These are phyloP conservation scores for Apteryx mantelli DNA, from an alignment of 2,113 vertebrate species.

Conservation along the genomic window DNA sequence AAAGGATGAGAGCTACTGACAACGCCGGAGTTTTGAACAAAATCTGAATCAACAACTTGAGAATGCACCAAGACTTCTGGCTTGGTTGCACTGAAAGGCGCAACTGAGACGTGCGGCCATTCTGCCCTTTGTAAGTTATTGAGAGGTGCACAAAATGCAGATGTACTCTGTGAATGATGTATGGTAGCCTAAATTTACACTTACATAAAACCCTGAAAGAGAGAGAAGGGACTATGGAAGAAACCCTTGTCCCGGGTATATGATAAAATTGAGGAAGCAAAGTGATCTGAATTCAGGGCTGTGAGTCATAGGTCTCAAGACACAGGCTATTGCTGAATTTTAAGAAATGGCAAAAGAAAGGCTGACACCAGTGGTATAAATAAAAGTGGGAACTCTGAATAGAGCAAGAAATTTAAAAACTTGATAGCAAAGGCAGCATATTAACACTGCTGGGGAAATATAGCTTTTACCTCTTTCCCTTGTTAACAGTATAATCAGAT, in stretches of 20 bases:
- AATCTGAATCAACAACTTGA: not conserved
- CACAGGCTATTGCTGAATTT: not conserved
- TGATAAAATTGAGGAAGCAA: not conserved
- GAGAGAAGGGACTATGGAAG: not conserved
- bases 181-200: not conserved
- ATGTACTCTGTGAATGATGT: rapidly evolving
- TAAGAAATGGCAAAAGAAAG: not conserved
- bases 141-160: not conserved
- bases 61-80: not conserved
- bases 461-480: not conserved
- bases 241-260: not conserved
- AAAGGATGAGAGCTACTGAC: not conserved
- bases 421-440: not conserved
- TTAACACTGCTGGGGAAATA: not conserved
- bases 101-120: rapidly evolving
- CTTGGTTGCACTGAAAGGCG: not conserved
- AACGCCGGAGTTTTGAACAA: not conserved
- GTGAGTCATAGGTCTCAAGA: rapidly evolving
- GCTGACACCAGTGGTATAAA: not conserved
- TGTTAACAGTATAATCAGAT: not conserved
- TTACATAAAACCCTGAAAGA: not conserved
- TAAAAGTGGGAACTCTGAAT: not conserved
- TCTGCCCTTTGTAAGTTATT: not conserved
- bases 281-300: not conserved
- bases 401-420: not conserved